Percentiles rank a stretch among this genome's conserved stretches.
Evolutionary conservation across 1,140 invertebrate genomes (phyloP).

Genomic region (Drosophila micromelanica): DNA sequence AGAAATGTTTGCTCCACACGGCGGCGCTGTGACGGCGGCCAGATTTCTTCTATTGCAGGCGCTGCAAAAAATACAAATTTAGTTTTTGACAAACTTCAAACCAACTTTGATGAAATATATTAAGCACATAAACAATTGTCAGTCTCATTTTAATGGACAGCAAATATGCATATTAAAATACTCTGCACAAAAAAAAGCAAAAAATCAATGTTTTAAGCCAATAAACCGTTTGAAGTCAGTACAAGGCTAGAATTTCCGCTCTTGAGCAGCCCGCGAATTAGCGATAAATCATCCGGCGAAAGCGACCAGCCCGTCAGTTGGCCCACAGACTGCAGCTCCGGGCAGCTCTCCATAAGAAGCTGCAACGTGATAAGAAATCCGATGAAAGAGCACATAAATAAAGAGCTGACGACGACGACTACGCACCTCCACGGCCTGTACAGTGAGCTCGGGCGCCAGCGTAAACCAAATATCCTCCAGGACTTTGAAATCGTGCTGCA

Average conservation of each 20-base stretch:
- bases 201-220: conserved; percentile 74
- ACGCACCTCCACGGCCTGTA: conserved; percentile 86
- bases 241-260: conserved; percentile 87
- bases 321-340: conserved; percentile 87
- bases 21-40: background rate
- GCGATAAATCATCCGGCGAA: conserved; percentile 87
- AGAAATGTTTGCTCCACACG: conserved; percentile 30
- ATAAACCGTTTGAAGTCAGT: conserved; percentile 86
- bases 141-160: conserved; percentile 19
- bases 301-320: conserved; percentile 88
- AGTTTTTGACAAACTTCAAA: background rate
- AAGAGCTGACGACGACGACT: too few relatives aligned
- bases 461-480: conserved; percentile 88
- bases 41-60: conserved; percentile 54
- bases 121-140: conserved; percentile 1
- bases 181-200: conserved; percentile 27
- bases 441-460: conserved; percentile 86
- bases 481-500: conserved; percentile 85
- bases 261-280: conserved; percentile 87
- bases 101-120: background rate
- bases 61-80: conserved; percentile 53
- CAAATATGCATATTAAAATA: conserved; percentile 12
- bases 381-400: background rate
- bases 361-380: conserved; percentile 6
- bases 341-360: conserved; percentile 86